Conservation (phyloP, 2,797 vertebrate species). For the Urocyon cinereoargenteus region DNA sequence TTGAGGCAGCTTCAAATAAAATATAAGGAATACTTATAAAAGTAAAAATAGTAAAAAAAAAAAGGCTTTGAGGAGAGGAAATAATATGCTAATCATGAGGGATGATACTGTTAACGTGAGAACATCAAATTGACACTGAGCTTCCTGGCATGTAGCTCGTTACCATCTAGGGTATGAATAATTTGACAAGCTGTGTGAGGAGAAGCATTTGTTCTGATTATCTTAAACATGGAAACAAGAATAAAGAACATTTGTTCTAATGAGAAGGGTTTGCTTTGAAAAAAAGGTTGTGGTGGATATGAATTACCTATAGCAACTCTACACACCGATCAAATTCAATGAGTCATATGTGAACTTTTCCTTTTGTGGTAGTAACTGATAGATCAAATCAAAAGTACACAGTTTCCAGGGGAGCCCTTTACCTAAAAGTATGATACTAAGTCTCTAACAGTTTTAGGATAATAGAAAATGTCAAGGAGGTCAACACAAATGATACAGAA, state of each 20-base stretch:
- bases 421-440: neutral
- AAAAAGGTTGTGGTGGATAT: neutral
- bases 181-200: neutral
- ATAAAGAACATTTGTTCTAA: neutral
- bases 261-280: neutral
- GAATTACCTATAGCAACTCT: neutral
- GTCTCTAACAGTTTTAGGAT: neutral
- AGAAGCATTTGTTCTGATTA: conserved; percentile 42
- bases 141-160: neutral
- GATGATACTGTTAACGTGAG: neutral
- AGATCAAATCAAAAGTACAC: neutral
- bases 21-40: neutral
- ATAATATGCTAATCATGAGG: neutral
- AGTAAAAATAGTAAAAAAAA: neutral
- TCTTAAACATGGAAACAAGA: neutral
- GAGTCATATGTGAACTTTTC: neutral
- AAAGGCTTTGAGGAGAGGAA: neutral
- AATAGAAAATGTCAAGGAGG: neutral
- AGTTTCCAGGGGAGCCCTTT: neutral
- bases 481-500: neutral
- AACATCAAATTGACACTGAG: neutral
- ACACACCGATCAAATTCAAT: neutral
- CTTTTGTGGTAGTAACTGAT: neutral
- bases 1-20: neutral
- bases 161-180: neutral